Evolutionary conservation across 92 coral and sea anemone genomes (phyloP).

Genomic region (Montipora capitata): DNA sequence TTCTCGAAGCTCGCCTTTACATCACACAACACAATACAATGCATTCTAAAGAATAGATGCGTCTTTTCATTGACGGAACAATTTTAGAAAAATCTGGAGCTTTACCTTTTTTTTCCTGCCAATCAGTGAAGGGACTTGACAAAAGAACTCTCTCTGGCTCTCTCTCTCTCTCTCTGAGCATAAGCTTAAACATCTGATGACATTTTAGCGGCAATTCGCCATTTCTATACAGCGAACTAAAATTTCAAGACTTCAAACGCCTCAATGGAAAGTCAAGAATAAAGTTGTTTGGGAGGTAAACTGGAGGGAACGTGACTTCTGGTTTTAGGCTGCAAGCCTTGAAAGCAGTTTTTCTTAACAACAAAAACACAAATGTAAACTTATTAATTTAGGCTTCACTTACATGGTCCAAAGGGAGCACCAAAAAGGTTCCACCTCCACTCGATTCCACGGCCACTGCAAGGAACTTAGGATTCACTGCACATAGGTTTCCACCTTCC

Average conservation of each 20-base stretch:
- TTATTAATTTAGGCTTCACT: not conserved
- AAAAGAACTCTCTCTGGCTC: not conserved
- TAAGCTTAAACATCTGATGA: not conserved
- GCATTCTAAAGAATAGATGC: not conserved
- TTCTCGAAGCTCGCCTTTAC: not conserved
- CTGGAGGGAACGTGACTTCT: not conserved
- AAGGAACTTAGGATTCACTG: slow-evolving; percentile 98
- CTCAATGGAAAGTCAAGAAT: slow-evolving; percentile 6
- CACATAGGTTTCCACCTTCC: slow-evolving; percentile 97
- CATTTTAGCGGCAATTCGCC: slow-evolving; percentile 14
- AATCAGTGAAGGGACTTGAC: not conserved
- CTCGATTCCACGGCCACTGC: slow-evolving; percentile 96
- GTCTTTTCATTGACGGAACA: not conserved
- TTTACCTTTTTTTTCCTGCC: not conserved
- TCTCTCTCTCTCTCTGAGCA: not conserved
- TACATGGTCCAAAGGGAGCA: slow-evolving; percentile 91
- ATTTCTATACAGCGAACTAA: not conserved
- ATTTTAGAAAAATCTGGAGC: not conserved
- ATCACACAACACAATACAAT: not conserved
- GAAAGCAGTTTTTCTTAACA: not conserved
- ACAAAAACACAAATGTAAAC: not conserved
- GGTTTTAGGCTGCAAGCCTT: not conserved
- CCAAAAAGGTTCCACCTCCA: slow-evolving; percentile 97
- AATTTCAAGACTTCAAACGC: not conserved
- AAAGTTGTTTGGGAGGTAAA: slow-evolving; percentile 22